Evolutionary conservation across 2,888 invertebrate species (phyloP), one percentile per base, ranked within the genome.

Genomic region (Lasioglossum zephyrum): DNA sequence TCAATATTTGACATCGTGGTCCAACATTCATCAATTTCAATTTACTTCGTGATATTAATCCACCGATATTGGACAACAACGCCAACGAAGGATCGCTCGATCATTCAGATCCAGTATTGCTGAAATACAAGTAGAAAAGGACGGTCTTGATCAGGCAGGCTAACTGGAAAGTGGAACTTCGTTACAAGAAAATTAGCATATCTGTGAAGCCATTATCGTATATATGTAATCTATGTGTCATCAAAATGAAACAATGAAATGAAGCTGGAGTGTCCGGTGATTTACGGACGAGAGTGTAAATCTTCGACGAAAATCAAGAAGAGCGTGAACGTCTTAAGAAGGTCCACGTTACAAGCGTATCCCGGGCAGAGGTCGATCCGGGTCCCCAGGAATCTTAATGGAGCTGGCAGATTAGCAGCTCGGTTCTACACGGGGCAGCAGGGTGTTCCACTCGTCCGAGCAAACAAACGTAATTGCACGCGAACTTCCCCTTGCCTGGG

Each of bases 391-490:
- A 92, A 93, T 93, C 92, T 92, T 93, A 93, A 93, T 92, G 92
- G 92, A 92, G 84, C 87, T 84, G 47, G 83, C 85, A 89, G 90
- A 93, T 92, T 91, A 89, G 90, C 89, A 75, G 87, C 77, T 87
- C 85, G 83, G 78, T 76, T 78, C 74, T 75, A n/a, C n/a, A 44
- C 69, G 36, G 78, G 77, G 69, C 47, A 82, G 69, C 47, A 82
- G 73, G 63, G 79, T 66, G 78, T 72, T 70, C 66, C 76, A 70
- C 87, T 73, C 84, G 77, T 86, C 75, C 79, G 82, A 84, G 89
- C 92, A 92, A 92, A 92, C 92, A 91, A 90, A 91, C 91, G 91
- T 92, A 93, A 93, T 93, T 93, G 92, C 92, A 89, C 89, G 89
- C 81, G 87, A 89, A 86, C 87, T 81, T 82, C 53, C 53, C 53